Evolutionary conservation across 2,888 invertebrate species (phyloP).

Genomic region (Euproctis similis): DNA sequence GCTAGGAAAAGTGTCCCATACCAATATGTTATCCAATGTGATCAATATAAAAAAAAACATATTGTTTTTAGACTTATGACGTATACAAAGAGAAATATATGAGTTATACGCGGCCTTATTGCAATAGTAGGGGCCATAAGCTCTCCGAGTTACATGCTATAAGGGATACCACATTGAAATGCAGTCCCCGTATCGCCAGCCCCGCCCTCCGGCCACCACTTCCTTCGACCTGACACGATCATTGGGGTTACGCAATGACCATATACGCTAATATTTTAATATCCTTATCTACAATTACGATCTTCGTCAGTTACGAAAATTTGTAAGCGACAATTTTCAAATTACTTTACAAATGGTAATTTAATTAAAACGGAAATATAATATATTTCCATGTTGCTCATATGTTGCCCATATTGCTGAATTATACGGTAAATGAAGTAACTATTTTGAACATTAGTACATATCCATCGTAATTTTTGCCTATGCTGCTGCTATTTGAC

Average conservation of each 20-base stretch:
- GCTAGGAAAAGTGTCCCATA: not conserved
- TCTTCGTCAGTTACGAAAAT: no score
- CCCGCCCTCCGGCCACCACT: slow-evolving; percentile 25
- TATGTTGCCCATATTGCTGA: no score
- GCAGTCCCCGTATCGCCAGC: slow-evolving; percentile 40
- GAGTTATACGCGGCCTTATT: slow-evolving; percentile 10
- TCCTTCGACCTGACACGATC: slow-evolving; percentile 26
- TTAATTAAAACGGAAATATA: no score
- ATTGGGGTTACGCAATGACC: slow-evolving; percentile 36
- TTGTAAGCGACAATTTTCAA: no score
- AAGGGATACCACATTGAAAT: slow-evolving; percentile 44
- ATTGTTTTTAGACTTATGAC: slow-evolving; percentile 2
- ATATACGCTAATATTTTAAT: slow-evolving; percentile 15
- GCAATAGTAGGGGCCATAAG: slow-evolving; percentile 22
- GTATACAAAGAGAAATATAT: slow-evolving; percentile 17
- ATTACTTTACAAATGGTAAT: no score
- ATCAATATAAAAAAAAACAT: not conserved
- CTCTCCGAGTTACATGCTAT: slow-evolving; percentile 14
- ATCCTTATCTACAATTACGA: no score
- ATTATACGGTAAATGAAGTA: no score
- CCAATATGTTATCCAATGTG: not conserved
- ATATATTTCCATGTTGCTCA: no score
- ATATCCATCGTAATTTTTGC: no score
- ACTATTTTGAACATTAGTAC: no score
- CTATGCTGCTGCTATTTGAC: no score